Conservation (phyloP, 2,888 invertebrate genomes). For the Chrysolina haemoptera region DNA sequence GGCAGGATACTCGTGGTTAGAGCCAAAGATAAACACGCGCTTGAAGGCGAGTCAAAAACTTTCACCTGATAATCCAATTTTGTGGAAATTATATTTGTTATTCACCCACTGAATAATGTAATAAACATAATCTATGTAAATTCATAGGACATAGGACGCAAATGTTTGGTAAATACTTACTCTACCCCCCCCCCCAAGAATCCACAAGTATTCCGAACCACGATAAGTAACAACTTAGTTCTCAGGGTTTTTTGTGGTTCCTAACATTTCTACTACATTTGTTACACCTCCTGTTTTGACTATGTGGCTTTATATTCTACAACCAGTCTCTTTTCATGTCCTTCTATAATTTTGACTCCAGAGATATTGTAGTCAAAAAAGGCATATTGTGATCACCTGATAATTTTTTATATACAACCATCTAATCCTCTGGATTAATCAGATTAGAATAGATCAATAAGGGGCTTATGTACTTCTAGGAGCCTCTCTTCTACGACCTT, state of each 20-base stretch:
- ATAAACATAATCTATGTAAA: background rate
- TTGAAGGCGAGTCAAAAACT: background rate
- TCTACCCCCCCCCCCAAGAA: background rate
- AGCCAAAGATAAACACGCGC: background rate
- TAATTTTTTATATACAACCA: no score
- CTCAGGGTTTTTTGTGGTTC: background rate
- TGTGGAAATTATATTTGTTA: slow-evolving; percentile 1
- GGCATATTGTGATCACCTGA: no score
- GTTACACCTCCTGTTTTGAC: no score
- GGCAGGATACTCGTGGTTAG: slow-evolving; percentile 9
- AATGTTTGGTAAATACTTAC: slow-evolving; percentile 7
- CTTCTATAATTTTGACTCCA: no score
- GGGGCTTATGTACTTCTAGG: no score
- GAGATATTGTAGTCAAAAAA: no score
- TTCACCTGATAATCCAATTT: slow-evolving; percentile 10
- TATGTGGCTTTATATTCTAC: no score
- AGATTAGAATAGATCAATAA: no score
- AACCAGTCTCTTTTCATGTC: no score
- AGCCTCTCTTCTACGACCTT: no score
- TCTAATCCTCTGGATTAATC: no score
- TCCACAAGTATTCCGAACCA: background rate
- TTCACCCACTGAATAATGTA: background rate
- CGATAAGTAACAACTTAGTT: background rate
- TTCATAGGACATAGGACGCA: background rate
- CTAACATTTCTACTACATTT: no score